Base-by-base conservation (phyloP, 2,888 invertebrate species). In the Falcaria lacertinaria region DNA sequence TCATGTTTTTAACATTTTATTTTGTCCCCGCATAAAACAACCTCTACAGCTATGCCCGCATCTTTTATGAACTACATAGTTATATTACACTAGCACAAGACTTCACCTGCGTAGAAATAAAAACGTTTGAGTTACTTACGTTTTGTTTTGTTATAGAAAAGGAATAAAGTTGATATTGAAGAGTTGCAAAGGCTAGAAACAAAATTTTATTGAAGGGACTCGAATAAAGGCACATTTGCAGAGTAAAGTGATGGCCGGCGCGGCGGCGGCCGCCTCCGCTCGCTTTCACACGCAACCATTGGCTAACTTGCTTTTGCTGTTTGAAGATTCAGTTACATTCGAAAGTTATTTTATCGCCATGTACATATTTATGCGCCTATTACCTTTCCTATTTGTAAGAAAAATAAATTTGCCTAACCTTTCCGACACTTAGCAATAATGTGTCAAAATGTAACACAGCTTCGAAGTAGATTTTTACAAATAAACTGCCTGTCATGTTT, bases 231-330 rank as follows among this genome's bases (percentile, higher is more conserved):
- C n/a, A n/a, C n/a, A 47, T 37, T 40, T 33, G 15, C 36, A 41
- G 39, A 39, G 34, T 28, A 15, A 40, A 34, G 28, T 39, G 43
- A 49, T 49, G 50, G 44, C 38, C 47, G 41, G 47, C 44, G 44
- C 48, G 38, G 32, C 14, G 44, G 45, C 28, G 28, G 11, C 28
- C 8, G 44, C 33, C 41, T 32, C 16, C 39, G 39, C 34, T 33
- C 34, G 37, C 65, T 68, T 70, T 74, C 64, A 68, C 74, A 71
- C 64, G 66, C 64, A 60, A 62, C 54, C 53, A 52, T 55, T 53
- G 42, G 54, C 53, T 52, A 60, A 61, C 54, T 57, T 47, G 44
- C 52, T 53, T 60, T 63, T 57, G 60, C 52, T 50, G 53, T 57
- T 68, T 62, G 58, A 58, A 58, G 52, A 51, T 65, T 62, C 60